Evolutionary conservation across 2,113 vertebrate species (phyloP), one percentile per base, ranked within the genome.

Genomic region (Platanista minor): DNA sequence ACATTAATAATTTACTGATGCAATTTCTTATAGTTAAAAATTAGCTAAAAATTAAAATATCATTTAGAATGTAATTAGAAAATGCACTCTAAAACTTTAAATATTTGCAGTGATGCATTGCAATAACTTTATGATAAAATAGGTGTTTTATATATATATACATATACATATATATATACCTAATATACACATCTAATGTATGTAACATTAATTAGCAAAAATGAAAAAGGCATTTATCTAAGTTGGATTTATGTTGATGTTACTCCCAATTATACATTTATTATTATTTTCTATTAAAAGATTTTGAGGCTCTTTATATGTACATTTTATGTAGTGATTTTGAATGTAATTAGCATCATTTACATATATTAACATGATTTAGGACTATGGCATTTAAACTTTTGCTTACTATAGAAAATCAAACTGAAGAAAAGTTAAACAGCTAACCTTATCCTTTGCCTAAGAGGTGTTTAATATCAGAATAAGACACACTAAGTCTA

Each of bases 1-100:
- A 78, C 11, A n/a, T 12, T 74, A 66, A 94, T 75, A 87, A 67
- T 66, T 82, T 85, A 71, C 7, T 87, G 31, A 85, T 61, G 20
- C 15, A 87, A 90, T 90, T 90, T 95, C 12, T 17, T 90, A 46
- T 69, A 89, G 29, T 80, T 95, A 93, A 46, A 92, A 78, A 75
- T 39, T 85, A 14, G 12, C 43, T 91, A 66, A 89, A 87, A 54
- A 84, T 84, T 78, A 41, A 92, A 92, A 74, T 94, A 33, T 4
- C 20, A 57, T 82, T 92, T 93, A 93, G 12, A 95, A 74, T 93
- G 61, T 72, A 67, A 66, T 29, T 94, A 2, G 36, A 54, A 90
- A 83, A 61, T 87, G 5, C 46, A 59, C 12, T 91, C 2, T 88
- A 80, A 92, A 97, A 46, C 57, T 67, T 96, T 62, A 78, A 89